phyloP scores from a whole-genome alignment of 2,888 invertebrate genomes.

The Latrodectus hesperus region DNA sequence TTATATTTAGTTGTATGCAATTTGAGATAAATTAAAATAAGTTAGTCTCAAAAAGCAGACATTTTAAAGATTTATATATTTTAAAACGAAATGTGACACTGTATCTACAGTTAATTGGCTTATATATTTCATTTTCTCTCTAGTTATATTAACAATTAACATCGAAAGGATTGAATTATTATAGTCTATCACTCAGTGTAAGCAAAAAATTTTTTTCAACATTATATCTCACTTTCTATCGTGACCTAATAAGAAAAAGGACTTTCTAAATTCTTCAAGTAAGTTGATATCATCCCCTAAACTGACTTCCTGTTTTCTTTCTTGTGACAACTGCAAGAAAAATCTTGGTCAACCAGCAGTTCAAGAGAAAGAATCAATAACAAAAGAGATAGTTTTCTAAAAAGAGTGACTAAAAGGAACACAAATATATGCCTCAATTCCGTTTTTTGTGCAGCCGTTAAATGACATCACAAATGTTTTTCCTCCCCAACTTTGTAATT shows the following conservation, averaged over 20 bases:
- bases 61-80: too few relatives aligned
- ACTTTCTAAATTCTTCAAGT: neutral
- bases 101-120: too few relatives aligned
- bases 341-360: neutral
- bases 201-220: too few relatives aligned
- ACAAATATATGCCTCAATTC: constrained; percentile 48
- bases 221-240: too few relatives aligned
- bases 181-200: too few relatives aligned
- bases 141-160: too few relatives aligned
- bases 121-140: too few relatives aligned
- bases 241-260: neutral
- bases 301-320: neutral
- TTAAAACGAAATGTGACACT: too few relatives aligned
- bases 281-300: neutral
- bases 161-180: too few relatives aligned
- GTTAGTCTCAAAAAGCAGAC: too few relatives aligned
- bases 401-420: constrained; percentile 10
- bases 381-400: constrained; percentile 6
- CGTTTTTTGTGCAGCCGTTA: constrained; percentile 20
- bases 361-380: constrained; percentile 17
- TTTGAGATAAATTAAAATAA: too few relatives aligned
- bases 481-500: constrained; percentile 45
- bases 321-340: neutral
- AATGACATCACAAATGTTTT: constrained; percentile 49
- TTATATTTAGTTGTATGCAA: too few relatives aligned